A percentile compares a stretch with the other conserved stretches of the same genome.
Evolutionary conservation across 2,888 invertebrate species (phyloP).

Genomic region (Scaptomyza caliginosa): DNA sequence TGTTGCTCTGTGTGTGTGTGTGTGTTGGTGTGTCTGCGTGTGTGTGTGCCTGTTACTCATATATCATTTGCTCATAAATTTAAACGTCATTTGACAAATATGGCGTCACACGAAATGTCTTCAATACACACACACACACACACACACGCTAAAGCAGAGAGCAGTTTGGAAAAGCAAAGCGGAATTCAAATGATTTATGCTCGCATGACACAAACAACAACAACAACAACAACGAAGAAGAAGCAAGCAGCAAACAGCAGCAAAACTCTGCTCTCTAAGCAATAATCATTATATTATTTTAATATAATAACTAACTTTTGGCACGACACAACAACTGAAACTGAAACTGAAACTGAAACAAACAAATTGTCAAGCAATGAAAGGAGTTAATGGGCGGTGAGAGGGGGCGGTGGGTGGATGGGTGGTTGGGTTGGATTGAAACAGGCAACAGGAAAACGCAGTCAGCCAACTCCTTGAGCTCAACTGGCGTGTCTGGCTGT

Average conservation of each 20-base stretch:
- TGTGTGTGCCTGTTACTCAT: slow-evolving; percentile 50
- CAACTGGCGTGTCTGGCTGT: slow-evolving; percentile 51
- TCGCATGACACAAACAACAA: slow-evolving; percentile 22
- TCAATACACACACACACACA: slow-evolving; percentile 7
- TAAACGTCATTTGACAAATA: slow-evolving; percentile 76
- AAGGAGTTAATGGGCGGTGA: neutral
- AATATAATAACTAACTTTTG: slow-evolving; percentile 71
- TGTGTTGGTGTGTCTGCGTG: slow-evolving; percentile 2
- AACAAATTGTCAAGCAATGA: neutral
- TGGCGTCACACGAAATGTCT: slow-evolving; percentile 71
- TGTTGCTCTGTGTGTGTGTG: neutral
- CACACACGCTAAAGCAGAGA: slow-evolving; percentile 14
- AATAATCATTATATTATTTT: slow-evolving; percentile 69
- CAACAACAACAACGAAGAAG: slow-evolving; percentile 12
- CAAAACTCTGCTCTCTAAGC: slow-evolving; percentile 22
- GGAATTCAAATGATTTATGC: slow-evolving; percentile 59
- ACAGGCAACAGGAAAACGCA: slow-evolving; percentile 20
- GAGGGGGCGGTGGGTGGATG: neutral
- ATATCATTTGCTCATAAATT: slow-evolving; percentile 68
- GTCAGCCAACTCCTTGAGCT: slow-evolving; percentile 33
- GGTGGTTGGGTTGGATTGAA: no score
- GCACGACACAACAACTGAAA: slow-evolving; percentile 46
- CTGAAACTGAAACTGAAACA: slow-evolving; percentile 10
- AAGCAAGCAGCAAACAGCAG: no score
- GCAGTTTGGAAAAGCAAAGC: slow-evolving; percentile 25